Base-by-base conservation (phyloP, 2,888 invertebrate genomes). In the Heliconius ismenius region DNA sequence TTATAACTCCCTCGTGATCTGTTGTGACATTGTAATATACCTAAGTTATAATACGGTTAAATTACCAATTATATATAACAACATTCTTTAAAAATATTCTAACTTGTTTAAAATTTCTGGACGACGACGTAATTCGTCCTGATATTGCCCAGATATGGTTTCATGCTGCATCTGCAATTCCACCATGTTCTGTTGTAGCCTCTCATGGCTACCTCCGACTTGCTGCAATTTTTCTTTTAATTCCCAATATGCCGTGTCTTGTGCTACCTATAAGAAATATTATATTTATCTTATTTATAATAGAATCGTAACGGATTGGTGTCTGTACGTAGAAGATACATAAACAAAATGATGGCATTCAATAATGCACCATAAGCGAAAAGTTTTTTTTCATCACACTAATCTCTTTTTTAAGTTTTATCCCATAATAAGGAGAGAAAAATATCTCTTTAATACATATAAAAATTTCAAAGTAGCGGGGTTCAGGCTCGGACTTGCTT, bases 111-210 rank as follows among this genome's bases (percentile, higher is more conserved):
- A 82, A 1, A 88, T 90, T 81, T 92, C 92, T 3, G 92, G 90
- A 0, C 92, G 86, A n/a, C 85, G 84, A 0, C 91, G 86, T 73
- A 92, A 84, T 79, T 93, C 93, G 4, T 89, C 88, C 83, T 91
- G 89, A 82, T 90, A 90, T 79, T 87, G 87, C 4, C 89, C 88
- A 43, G 92, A 92, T 74, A 90, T 84, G 28, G 88, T 84, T 81
- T 92, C 93, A 81, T 91, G 85, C 83, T 92, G 89, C 93, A 92
- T 92, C 83, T 93, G 92, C 49, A 91, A 86, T 26, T 92, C 89
- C 67, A 92, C 84, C 92, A 93, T 91, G 82, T 93, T 93, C 82
- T 89, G 91, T 81, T 92, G 92, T 72, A 92, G 86, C 0, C 89
- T 86, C 83, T 92, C 93, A 82, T 90, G 90, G 81, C 90, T 89